Evolutionary conservation across 2,888 invertebrate genomes (phyloP).

Genomic region (Ectropis crepuscularia): DNA sequence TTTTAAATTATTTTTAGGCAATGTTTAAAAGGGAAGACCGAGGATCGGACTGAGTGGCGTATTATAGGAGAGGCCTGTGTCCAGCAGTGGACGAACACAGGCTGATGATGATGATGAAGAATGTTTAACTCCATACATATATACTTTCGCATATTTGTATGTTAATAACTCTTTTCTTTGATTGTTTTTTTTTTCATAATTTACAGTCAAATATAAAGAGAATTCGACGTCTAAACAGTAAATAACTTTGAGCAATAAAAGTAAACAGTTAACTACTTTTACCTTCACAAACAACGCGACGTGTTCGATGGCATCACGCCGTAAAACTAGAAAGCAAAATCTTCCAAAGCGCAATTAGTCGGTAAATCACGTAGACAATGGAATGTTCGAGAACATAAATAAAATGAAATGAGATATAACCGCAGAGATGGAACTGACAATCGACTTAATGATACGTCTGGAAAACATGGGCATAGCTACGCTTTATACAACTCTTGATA

Average conservation of each 20-base stretch:
- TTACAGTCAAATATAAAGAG: no score
- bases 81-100: no score
- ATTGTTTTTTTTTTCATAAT: no score
- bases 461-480: neutral
- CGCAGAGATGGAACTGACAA: conserved; percentile 31
- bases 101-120: no score
- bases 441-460: conserved; percentile 23
- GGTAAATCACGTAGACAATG: conserved; percentile 58
- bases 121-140: no score
- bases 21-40: no score
- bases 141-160: no score
- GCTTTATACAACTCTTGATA: conserved; percentile 5
- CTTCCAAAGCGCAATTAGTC: conserved; percentile 53
- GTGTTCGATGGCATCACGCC: conserved; percentile 27
- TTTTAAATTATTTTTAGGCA: no score
- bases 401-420: conserved; percentile 42
- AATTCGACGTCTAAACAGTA: neutral
- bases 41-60: no score
- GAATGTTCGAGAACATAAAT: conserved; percentile 49
- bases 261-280: neutral
- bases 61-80: no score
- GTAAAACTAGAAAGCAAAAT: conserved; percentile 45
- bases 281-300: conserved; percentile 8
- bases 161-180: no score
- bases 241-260: neutral